A percentile compares a stretch with the other conserved stretches of the same genome.
Evolutionary conservation across 2,888 invertebrate species (phyloP).

Genomic region (Slavum lentiscoides): DNA sequence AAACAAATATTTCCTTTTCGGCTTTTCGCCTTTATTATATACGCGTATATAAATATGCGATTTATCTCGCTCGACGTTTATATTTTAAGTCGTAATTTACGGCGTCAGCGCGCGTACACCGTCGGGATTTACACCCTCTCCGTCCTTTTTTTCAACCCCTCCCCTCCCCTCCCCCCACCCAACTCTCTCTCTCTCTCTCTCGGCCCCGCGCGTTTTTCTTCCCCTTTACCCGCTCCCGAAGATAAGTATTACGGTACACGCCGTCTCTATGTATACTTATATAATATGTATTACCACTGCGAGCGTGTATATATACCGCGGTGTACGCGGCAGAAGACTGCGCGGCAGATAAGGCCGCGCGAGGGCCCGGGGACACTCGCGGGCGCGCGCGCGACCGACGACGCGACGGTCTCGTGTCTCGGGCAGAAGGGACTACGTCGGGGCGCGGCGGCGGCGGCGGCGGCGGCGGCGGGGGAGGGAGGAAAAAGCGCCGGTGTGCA

Average conservation of each 20-base stretch:
- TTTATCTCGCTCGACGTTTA: background rate
- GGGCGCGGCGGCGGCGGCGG: background rate
- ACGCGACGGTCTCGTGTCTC: too few species aligned
- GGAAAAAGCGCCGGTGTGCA: slow-evolving; percentile 44
- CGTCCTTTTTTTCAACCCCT: slow-evolving; percentile 7
- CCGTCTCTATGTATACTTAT: background rate
- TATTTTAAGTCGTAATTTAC: slow-evolving; percentile 39
- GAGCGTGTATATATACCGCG: background rate
- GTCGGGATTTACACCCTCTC: slow-evolving; percentile 36
- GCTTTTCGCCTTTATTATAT: slow-evolving; percentile 30
- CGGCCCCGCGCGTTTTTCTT: too few species aligned
- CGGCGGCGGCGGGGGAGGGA: background rate
- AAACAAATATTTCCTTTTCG: slow-evolving; percentile 46
- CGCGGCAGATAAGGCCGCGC: slow-evolving; percentile 15
- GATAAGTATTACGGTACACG: background rate
- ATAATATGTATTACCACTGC: too few species aligned
- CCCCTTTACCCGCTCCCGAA: too few species aligned
- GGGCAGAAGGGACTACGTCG: slow-evolving; percentile 12
- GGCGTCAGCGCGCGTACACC: slow-evolving; percentile 8
- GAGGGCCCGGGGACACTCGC: too few species aligned
- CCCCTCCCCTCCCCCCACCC: too few species aligned
- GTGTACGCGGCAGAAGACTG: slow-evolving; percentile 38
- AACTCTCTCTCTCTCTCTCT: background rate
- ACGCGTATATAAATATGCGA: background rate
- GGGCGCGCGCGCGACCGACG: too few species aligned